phyloP scores from a whole-genome alignment of 2,888 invertebrate species.

The Plebejus argus region DNA sequence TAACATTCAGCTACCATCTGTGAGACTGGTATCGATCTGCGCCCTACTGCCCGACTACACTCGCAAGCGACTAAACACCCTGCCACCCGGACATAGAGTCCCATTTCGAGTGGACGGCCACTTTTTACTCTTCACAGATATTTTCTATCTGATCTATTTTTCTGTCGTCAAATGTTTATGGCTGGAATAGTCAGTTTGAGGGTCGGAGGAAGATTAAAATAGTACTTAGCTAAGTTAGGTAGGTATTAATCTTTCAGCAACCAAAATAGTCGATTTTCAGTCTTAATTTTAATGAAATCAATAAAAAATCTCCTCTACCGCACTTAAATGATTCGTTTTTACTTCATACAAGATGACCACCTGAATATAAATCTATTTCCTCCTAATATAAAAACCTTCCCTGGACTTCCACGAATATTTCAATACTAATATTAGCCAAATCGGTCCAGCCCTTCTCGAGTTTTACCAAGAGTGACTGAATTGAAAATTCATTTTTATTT shows the following conservation, averaged over 20 bases:
- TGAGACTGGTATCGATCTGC: constrained; percentile 74
- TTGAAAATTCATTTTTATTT: too few relatives aligned
- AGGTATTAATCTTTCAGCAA: not conserved
- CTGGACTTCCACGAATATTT: too few relatives aligned
- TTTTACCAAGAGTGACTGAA: too few relatives aligned
- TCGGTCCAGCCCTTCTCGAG: too few relatives aligned
- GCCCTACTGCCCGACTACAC: constrained; percentile 75
- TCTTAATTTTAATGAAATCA: too few relatives aligned
- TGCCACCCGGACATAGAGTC: constrained; percentile 52
- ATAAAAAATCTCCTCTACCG: too few relatives aligned
- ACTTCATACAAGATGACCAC: too few relatives aligned
- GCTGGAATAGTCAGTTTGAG: not conserved
- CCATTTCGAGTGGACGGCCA: constrained; percentile 47
- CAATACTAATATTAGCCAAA: too few relatives aligned
- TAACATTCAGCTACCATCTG: constrained; percentile 43
- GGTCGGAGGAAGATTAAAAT: not conserved
- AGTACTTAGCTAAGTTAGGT: too few relatives aligned
- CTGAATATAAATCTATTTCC: too few relatives aligned
- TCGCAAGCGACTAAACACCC: constrained; percentile 56
- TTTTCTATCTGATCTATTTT: constrained; percentile 35
- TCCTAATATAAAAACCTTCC: too few relatives aligned
- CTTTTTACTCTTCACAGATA: constrained; percentile 51
- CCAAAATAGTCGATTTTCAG: not conserved
- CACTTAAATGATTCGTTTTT: too few relatives aligned
- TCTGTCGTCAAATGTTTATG: constrained; percentile 7